A percentile compares a stretch with the other conserved stretches of the same genome.
phyloP scores from a whole-genome alignment of 1,140 invertebrate genomes.

The Ceratitis capitata region DNA sequence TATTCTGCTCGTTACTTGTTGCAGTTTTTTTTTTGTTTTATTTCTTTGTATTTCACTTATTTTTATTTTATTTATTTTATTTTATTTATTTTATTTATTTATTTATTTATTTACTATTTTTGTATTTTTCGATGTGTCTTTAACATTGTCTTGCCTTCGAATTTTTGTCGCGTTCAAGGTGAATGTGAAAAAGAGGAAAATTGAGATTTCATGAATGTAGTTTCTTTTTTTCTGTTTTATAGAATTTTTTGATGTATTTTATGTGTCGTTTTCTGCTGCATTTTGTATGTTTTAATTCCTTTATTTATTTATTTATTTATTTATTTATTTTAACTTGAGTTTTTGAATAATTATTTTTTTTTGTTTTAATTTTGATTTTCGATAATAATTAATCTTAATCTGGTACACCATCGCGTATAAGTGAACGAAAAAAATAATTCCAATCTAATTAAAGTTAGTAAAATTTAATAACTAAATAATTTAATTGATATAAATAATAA shows the following conservation, averaged over 20 bases:
- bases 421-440: no score
- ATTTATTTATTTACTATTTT: neutral
- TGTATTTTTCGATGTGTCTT: neutral
- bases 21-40: no score
- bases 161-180: constrained; percentile 3
- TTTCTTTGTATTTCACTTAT: no score
- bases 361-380: constrained; percentile 2
- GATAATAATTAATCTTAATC: no score
- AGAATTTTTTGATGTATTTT: neutral
- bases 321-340: neutral
- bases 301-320: neutral
- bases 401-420: no score
- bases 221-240: neutral
- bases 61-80: neutral
- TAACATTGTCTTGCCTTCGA: neutral
- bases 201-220: neutral
- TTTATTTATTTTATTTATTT: neutral
- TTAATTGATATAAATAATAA: no score
- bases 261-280: neutral
- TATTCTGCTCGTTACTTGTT: neutral
- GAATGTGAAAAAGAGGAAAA: neutral
- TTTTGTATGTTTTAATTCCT: neutral
- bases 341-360: no score
- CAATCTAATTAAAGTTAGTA: no score
- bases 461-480: no score